Evolutionary conservation across 2,113 vertebrate species (phyloP), one percentile per base, ranked within the genome.

Genomic region (Paraplagusia blochii): DNA sequence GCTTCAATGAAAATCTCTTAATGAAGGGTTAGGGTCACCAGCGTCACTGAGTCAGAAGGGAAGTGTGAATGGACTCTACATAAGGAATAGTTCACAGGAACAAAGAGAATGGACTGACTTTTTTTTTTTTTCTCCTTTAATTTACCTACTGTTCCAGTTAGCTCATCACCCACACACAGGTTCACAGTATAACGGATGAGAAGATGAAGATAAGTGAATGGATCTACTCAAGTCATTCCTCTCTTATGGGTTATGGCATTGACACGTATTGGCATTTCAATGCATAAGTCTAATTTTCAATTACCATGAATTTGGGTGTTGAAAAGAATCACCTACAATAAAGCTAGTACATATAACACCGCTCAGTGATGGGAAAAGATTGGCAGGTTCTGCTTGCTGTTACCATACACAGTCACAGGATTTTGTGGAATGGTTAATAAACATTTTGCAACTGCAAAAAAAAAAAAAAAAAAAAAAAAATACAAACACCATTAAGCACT

Each of bases 361-460:
- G 57, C 46, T 1, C n/a, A 60, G 14, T 49, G 29, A 42, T 46
- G 18, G 39, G 0, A 12, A 11, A 50, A 52, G 66, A 71, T 19
- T 69, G 63, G 44, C 52, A 72, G 34, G 10, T 61, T 50, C 42
- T 58, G 42, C 51, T 44, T 53, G 19, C 22, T 35, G 59, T 17
- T 46, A 0, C 29, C 11, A 52, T 60, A 66, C 65, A 69, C 18
- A 22, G 48, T 46, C 29, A 58, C 60, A 53, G 69, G 60, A 59
- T 19, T 73, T 69, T 64, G 73, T 74, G 65, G 57, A 43, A 71
- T 77, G 58, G 51, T 44, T 77, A 59, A 77, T 75, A 38, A 54
- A 84, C 76, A 69, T 22, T 11, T n/a, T 72, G 8, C 8, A 38
- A 38, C 36, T 38, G 36, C 9, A 11, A 11, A 38, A 9, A 29